Evolutionary conservation across 2,113 vertebrate genomes (phyloP).

Genomic region (Bambusicola thoracicus): DNA sequence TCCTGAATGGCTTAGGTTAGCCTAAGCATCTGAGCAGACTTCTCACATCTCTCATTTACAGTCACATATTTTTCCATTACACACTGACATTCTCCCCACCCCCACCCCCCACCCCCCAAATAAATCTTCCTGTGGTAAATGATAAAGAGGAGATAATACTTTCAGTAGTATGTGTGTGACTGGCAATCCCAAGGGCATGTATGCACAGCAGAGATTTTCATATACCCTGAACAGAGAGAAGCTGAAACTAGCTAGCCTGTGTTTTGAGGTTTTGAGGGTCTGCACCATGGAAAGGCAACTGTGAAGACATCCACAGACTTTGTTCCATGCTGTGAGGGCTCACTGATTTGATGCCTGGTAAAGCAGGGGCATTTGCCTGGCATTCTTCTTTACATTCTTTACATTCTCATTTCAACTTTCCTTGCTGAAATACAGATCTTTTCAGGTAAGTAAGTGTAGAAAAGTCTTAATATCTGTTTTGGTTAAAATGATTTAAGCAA

Average conservation of each 20-base stretch:
- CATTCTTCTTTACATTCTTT: rapidly evolving
- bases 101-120: no score
- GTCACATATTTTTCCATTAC: background rate
- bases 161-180: background rate
- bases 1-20: rapidly evolving
- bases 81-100: background rate
- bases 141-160: background rate
- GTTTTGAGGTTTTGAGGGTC: background rate
- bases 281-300: background rate
- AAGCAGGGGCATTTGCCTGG: background rate
- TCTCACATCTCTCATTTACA: background rate
- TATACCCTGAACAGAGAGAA: background rate
- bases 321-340: background rate
- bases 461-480: background rate
- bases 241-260: background rate
- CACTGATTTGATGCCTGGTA: background rate
- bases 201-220: background rate
- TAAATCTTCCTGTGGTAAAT: background rate
- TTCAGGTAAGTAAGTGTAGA: background rate
- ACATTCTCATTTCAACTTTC: background rate
- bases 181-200: background rate
- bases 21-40: background rate
- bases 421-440: background rate
- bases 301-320: background rate
- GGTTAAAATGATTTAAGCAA: background rate